Percentiles rank a stretch among this genome's conserved stretches.
phyloP scores from a whole-genome alignment of 1,140 invertebrate species.

The Caenorhabditis brenneri region DNA sequence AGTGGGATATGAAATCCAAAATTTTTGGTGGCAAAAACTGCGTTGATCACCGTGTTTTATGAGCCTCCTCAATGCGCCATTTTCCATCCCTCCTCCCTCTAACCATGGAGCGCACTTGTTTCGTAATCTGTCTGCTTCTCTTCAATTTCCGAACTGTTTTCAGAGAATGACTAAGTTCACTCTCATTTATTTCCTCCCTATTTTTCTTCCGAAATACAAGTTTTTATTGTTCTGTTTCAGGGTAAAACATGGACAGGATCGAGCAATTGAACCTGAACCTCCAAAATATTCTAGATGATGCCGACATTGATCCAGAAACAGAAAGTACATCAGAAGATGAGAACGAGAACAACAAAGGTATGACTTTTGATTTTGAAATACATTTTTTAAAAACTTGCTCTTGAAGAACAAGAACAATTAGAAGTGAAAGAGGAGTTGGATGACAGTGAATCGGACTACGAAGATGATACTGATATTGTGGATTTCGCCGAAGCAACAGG shows the following conservation, averaged over 20 bases:
- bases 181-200: not conserved
- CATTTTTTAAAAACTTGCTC: too few relatives aligned
- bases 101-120: not conserved
- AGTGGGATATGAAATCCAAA: not conserved
- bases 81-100: conserved; percentile 22
- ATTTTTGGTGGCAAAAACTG: not conserved
- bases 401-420: not conserved
- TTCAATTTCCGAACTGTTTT: not conserved
- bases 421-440: not conserved
- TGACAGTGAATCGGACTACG: conserved; percentile 17
- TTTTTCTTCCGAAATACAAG: not conserved
- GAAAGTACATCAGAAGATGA: conserved; percentile 15
- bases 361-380: not conserved
- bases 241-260: conserved; percentile 10
- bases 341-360: not conserved
- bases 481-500: conserved; percentile 71
- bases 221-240: not conserved
- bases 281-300: conserved; percentile 23
- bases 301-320: not conserved
- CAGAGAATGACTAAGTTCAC: not conserved
- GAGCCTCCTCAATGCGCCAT: not conserved
- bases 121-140: not conserved
- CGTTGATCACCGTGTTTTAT: not conserved
- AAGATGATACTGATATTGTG: conserved; percentile 26
- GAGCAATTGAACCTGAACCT: conserved; percentile 29